These are phyloP conservation scores for Astreopora myriophthalma DNA, from an alignment of 64 coral and sea anemone genomes.

Conservation along the genomic window DNA sequence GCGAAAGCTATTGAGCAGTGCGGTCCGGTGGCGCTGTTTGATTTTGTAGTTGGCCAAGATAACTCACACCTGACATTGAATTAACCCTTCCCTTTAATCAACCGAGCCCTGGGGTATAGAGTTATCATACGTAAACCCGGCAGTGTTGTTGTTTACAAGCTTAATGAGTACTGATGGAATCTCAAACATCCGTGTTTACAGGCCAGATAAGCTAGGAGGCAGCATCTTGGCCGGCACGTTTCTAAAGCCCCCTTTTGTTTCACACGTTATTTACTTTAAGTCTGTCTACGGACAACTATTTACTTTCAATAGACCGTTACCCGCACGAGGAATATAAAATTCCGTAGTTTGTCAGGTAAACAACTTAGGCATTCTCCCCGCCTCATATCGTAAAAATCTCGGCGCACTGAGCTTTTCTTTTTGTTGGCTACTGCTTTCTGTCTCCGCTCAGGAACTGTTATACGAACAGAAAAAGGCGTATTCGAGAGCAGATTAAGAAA, in stretches of 20 bases:
- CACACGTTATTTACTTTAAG: not conserved
- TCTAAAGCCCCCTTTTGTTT: not conserved
- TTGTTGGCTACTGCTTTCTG: not conserved
- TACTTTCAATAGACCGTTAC: not conserved
- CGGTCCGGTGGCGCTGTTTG: not conserved
- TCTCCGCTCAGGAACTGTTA: slow-evolving; percentile 17
- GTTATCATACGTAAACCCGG: not conserved
- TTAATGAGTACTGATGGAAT: not conserved
- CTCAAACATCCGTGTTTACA: not conserved
- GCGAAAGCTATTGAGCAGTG: not conserved
- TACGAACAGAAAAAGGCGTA: not conserved
- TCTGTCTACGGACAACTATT: not conserved
- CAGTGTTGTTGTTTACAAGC: slow-evolving; percentile 14
- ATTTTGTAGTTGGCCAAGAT: too few species aligned
- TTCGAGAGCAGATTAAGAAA: not conserved
- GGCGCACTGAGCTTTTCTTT: not conserved
- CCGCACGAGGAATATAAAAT: not conserved
- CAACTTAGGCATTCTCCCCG: not conserved
- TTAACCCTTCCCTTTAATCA: too few species aligned
- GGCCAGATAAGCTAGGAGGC: not conserved
- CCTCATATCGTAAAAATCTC: not conserved
- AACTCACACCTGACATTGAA: too few species aligned
- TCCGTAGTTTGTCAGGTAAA: not conserved
- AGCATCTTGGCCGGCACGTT: not conserved
- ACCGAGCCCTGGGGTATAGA: too few species aligned